These are phyloP conservation scores for Bombylius discolor DNA, from an alignment of 2,888 invertebrate species.

Conservation along the genomic window DNA sequence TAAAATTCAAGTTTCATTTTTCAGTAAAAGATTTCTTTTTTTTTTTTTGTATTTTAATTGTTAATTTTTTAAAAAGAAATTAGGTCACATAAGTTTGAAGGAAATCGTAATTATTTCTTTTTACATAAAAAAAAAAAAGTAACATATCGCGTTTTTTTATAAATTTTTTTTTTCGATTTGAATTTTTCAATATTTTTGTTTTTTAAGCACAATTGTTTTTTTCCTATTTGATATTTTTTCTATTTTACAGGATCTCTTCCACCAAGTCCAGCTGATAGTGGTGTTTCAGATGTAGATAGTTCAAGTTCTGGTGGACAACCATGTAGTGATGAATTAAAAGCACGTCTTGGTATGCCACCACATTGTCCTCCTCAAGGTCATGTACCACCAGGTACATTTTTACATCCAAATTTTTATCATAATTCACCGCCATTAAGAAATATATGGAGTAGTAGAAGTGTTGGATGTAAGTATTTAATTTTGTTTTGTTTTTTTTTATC, in stretches of 20 bases:
- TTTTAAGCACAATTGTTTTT: no score
- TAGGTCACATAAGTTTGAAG: no score
- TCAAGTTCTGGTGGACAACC: conserved; percentile 67
- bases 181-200: no score
- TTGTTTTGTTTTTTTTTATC: background rate
- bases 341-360: conserved; percentile 63
- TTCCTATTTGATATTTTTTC: no score
- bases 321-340: conserved; percentile 66
- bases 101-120: no score
- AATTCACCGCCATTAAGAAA: conserved; percentile 40
- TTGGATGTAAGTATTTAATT: conserved; percentile 32
- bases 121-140: no score
- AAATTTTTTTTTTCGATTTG: no score
- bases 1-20: no score
- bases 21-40: no score
- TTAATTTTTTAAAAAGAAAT: no score
- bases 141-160: no score
- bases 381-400: conserved; percentile 38
- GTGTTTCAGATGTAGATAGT: conserved; percentile 93
- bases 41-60: no score
- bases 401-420: conserved; percentile 56
- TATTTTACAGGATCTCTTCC: conserved; percentile 70
- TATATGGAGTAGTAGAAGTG: conserved; percentile 36
- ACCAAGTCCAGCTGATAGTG: conserved; percentile 94
- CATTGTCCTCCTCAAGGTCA: conserved; percentile 34